Base-by-base conservation (phyloP, 2,797 vertebrate genomes). In the Neoniphon sammara region DNA sequence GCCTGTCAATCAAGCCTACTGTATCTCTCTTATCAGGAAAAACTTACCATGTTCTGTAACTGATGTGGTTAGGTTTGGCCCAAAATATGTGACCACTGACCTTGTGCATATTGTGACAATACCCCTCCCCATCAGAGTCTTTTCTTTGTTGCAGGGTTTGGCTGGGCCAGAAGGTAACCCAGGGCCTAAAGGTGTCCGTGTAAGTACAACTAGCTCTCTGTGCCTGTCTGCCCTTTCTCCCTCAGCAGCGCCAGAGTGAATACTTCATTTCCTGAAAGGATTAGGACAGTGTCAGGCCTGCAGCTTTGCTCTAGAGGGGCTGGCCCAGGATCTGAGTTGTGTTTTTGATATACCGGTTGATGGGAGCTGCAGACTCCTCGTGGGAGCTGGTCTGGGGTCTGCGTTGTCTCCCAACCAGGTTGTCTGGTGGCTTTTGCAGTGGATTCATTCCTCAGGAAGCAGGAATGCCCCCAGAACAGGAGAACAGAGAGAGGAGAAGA, bases 161-260 rank as follows among this genome's bases (percentile, higher is more conserved):
- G 96, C 92, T 82, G 98, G 98, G 84, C 96, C 96, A 71, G 94
- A 99, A 94, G 98, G 98, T 91, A 95, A 94, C 91, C 95, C 94
- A 53, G 98, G 98, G 71, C 94, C 96, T 89, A 98, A 99, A 96
- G 98, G 98, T 91, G 78, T 95, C 75, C 92, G 95, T 89, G 98
- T 99, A 96, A 96, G 97, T 97, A 93, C 78, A 65, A 79, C 44
- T 76, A 54, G 44, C 63, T 91, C 50, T 69, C 50, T 57, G 10
- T 67, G 72, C 17, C 47, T 18, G 60, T 78, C 15, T 70, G 52
- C 49, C 52, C 58, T 53, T 46, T 70, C 75, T 53, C 53, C 61
- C 60, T 76, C 71, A 59, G 75, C 50, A 87, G 66, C 54, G 6
- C 60, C 55, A 39, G 77, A 74, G 66, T 80, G 75, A 90, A 83